A percentile compares a stretch with the other conserved stretches of the same genome.
phyloP scores from a whole-genome alignment of 1,140 invertebrate species.

The Ceratitis capitata region DNA sequence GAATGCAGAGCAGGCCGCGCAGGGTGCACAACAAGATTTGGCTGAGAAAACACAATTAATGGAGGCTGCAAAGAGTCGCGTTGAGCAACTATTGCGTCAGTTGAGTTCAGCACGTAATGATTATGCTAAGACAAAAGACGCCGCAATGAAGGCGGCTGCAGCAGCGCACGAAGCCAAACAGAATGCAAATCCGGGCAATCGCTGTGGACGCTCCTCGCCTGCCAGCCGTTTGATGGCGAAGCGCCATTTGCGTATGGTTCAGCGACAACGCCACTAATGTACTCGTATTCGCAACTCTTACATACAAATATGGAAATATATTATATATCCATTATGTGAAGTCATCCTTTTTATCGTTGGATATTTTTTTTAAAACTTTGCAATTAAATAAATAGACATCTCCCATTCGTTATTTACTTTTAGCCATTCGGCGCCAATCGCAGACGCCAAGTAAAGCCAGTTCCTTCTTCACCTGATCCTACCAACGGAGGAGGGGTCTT shows the following conservation, averaged over 20 bases:
- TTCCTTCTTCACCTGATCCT: no score
- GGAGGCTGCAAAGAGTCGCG: constrained; percentile 71
- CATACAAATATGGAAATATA: neutral
- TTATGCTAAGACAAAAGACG: constrained; percentile 72
- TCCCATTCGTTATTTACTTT: no score
- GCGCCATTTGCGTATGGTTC: neutral
- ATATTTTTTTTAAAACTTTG: neutral
- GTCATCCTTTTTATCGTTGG: neutral
- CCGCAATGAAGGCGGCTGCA: constrained; percentile 71
- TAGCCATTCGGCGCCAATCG: no score
- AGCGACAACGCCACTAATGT: constrained; percentile 20
- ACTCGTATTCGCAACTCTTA: neutral
- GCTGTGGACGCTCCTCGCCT: neutral
- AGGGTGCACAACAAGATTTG: constrained; percentile 69
- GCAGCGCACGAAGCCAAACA: constrained; percentile 70
- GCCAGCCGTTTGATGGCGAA: neutral
- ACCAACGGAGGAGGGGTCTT: no score
- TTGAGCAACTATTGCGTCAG: constrained; percentile 70
- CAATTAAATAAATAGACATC: neutral
- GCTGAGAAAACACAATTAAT: constrained; percentile 73
- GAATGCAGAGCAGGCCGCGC: constrained; percentile 70
- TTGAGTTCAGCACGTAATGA: constrained; percentile 70
- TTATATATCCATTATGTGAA: neutral
- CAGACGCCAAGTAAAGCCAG: no score
- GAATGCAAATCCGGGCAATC: constrained; percentile 39